Base-by-base conservation (phyloP, 2,797 vertebrate genomes). In the Falco naumanni region DNA sequence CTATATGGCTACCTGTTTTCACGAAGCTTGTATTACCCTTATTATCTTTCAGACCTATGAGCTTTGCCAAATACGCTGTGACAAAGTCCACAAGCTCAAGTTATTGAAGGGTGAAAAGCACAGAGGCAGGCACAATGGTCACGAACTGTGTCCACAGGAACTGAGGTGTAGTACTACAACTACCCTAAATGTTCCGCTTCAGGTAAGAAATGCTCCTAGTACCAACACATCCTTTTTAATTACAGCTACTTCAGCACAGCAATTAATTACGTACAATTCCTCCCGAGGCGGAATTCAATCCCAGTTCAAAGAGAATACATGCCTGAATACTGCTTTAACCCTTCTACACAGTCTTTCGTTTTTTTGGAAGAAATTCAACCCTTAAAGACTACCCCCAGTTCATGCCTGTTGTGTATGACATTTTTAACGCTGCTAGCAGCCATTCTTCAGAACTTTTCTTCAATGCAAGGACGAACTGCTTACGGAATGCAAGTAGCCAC, bases 231-330 rank as follows among this genome's bases (percentile, higher is more conserved):
- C 74, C 83, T 69, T 37, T 45, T 56, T 93, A 95, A 95, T 95
- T 89, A 93, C 33, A 54, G 53, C 48, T 77, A 51, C 16, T 92
- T 70, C 64, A 91, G 29, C 75, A 76, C 28, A 34, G 64, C 28
- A 76, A 76, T 82, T 84, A 17, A 69, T 84, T n/a, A 85, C 7
- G 31, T 19, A 63, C 72, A 76, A 82, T 43, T 66, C 54, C 75
- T 94, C 82, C 72, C 72, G 85, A 80, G 84, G 91, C 79, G 88
- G 83, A 91, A 94, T 53, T 84, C 41, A 81, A 80, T 7, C 22
- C 51, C 57, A 57, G 85, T 54, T 94, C 85, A 93, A 93, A 88
- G 47, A 17, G 26, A 78, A 78, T 10, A 53, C 41, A 11, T 25
- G 41, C 37, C 72, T 57, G 41, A 85, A 34, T 63, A 33, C 10